Percentiles rank a stretch among this genome's conserved stretches.
Evolutionary conservation across 2,888 invertebrate genomes (phyloP).

Genomic region (Hedychridium roseum): DNA sequence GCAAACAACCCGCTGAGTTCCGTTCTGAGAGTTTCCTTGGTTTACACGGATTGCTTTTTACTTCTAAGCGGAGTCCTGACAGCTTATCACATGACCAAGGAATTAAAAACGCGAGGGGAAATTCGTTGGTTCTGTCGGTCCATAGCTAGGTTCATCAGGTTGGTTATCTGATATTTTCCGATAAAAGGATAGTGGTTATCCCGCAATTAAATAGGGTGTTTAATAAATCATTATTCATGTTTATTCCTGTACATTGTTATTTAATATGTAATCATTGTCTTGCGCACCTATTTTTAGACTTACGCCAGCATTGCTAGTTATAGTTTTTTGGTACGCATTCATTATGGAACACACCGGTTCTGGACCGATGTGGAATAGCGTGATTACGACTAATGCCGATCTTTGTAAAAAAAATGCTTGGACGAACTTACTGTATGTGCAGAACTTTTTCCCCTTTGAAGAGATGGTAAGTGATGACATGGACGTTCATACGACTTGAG

Average conservation of each 20-base stretch:
- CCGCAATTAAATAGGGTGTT: background rate
- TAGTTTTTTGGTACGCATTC: constrained; percentile 74
- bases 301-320: constrained; percentile 71
- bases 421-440: constrained; percentile 74
- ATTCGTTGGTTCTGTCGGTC: constrained; percentile 69
- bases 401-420: constrained; percentile 74
- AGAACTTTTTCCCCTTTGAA: constrained; percentile 75
- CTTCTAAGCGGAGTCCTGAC: constrained; percentile 73
- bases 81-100: constrained; percentile 70
- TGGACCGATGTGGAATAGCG: constrained; percentile 74
- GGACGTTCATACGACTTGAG: background rate
- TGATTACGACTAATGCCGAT: constrained; percentile 71
- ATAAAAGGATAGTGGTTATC: constrained; percentile 11
- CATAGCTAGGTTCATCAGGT: constrained; percentile 72
- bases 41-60: constrained; percentile 75
- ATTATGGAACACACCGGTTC: constrained; percentile 72
- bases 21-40: constrained; percentile 70
- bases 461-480: constrained; percentile 68
- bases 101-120: constrained; percentile 66
- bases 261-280: too few relatives aligned
- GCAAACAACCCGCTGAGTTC: constrained; percentile 70
- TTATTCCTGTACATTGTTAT: too few relatives aligned
- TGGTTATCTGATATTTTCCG: constrained; percentile 24
- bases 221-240: constrained; percentile 1
- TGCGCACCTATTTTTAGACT: too few relatives aligned